phyloP scores from a whole-genome alignment of 2,888 invertebrate genomes.

The Agonopterix heracliana region DNA sequence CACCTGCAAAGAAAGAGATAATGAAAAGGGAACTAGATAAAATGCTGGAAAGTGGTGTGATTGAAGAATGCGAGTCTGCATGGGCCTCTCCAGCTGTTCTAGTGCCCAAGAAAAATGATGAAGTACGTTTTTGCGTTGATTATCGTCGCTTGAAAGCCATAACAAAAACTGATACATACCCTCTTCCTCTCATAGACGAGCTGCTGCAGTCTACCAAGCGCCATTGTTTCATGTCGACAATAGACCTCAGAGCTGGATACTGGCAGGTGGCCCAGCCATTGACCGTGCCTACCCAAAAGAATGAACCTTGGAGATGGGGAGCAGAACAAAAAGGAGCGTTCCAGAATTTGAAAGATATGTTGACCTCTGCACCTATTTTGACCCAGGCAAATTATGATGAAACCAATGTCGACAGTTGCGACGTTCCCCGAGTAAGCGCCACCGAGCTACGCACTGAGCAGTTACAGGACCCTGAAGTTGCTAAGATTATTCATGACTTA shows the following conservation, averaged over 20 bases:
- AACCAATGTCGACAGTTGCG: constrained; percentile 4
- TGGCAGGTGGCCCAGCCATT: constrained; percentile 34
- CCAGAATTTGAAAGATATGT: constrained; percentile 11
- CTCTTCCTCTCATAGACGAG: constrained; percentile 39
- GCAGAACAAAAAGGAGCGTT: constrained; percentile 17
- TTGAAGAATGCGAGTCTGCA: constrained; percentile 40
- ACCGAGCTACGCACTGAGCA: constrained; percentile 14
- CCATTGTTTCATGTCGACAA: constrained; percentile 12
- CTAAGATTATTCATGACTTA: constrained; percentile 17
- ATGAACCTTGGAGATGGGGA: constrained; percentile 22
- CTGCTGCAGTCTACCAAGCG: constrained; percentile 14
- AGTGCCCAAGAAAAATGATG: constrained; percentile 1
- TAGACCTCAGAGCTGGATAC: constrained; percentile 37
- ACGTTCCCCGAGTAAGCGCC: constrained; percentile 4
- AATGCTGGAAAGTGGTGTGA: constrained; percentile 30
- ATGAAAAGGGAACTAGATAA: constrained; percentile 21
- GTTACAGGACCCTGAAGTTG: constrained; percentile 14
- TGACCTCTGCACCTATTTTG: constrained; percentile 21
- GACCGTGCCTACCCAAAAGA: constrained; percentile 26
- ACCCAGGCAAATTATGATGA: constrained; percentile 19
- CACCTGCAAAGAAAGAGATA: constrained; percentile 14
- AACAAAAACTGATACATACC: constrained; percentile 24
- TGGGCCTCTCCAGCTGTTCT: constrained; percentile 22
- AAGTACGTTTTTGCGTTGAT: background rate
- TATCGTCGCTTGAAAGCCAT: constrained; percentile 14